Evolutionary conservation across 2,888 invertebrate species (phyloP), one percentile per base, ranked within the genome.

Genomic region (Pachliopta kotzebuea): DNA sequence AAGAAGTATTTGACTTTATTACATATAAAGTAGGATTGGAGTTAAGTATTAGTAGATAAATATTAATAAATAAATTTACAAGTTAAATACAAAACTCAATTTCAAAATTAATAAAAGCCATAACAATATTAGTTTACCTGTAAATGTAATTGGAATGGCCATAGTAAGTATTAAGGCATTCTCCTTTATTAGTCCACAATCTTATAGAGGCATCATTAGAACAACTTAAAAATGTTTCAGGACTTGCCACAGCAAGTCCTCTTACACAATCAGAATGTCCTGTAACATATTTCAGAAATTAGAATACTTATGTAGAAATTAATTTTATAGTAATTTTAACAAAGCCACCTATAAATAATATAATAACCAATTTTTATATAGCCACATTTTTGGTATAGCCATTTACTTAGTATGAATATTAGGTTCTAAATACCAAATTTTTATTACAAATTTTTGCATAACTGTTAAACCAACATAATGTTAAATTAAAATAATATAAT

Each of bases 231-330:
- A 99, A 96, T 54, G 95, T 93, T 50, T 94, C 93, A n/a, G 93
- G 82, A 62, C 93, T 94, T 11, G 97, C 88, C 1, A 95, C 93
- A 0, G 94, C 93, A 37, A 99, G 79, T 26, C 94, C 96, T 78
- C 99, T 92, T 0, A 99, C 97, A 87, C 98, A 98, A 79, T 99
- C 99, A 1, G 95, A 95, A 81, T 99, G 99, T 7, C 98, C 98
- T 93, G 80, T 54, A 83, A 90, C 68, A 63, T 70, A 11, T 7
- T 17, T 53, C 20, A n/a, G 11, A 7, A 45, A 45, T 18, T n/a
- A 45, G 6, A 18, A 3, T n/a, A n/a, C n/a, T n/a, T 14, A 14
- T 37, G 14, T 37, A 37, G 9, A 37, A 37, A 8, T 8, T 37
- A 37, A 37, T 37, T 2, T 37, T 49, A n/a, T 49, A 49, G n/a